These are phyloP conservation scores for Xiphias gladius DNA, from an alignment of 2,113 vertebrate genomes.

Conservation along the genomic window DNA sequence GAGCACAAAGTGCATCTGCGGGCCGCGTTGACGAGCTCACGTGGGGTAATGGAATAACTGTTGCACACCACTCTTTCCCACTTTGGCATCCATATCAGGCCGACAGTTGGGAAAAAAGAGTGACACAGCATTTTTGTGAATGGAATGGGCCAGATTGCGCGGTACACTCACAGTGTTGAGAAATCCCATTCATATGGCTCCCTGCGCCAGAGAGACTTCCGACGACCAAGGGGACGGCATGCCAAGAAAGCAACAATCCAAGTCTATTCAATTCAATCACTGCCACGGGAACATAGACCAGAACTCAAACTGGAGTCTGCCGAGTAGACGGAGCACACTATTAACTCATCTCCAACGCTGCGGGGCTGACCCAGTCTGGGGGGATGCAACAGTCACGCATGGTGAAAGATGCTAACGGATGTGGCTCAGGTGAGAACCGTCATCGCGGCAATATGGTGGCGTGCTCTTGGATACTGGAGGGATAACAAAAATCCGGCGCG, in stretches of 20 bases:
- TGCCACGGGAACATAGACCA: constrained; percentile 27
- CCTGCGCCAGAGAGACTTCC: constrained; percentile 42
- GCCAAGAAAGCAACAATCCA: constrained; percentile 60
- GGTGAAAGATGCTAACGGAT: not conserved
- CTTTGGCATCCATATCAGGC: constrained; percentile 49
- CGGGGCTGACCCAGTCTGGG: not conserved
- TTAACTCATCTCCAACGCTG: constrained; percentile 14
- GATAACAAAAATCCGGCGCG: no score
- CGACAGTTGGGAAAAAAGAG: constrained; percentile 65
- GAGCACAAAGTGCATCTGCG: constrained; percentile 53
- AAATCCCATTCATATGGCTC: constrained; percentile 71
- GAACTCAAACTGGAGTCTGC: not conserved
- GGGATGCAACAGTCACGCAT: constrained; percentile 1
- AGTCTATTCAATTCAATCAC: constrained; percentile 35
- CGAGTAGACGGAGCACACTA: not conserved
- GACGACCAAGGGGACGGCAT: constrained; percentile 48
- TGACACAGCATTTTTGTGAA: constrained; percentile 72
- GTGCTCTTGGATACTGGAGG: not conserved
- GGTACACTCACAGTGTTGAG: constrained; percentile 46
- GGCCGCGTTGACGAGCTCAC: constrained; percentile 50
- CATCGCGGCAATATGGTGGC: not conserved
- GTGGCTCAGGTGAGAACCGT: not conserved
- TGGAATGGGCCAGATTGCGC: constrained; percentile 69
- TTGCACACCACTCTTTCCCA: constrained; percentile 32
- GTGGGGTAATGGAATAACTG: constrained; percentile 54